Evolutionary conservation across 2,888 invertebrate genomes (phyloP).

Genomic region (Melanotus villosus): DNA sequence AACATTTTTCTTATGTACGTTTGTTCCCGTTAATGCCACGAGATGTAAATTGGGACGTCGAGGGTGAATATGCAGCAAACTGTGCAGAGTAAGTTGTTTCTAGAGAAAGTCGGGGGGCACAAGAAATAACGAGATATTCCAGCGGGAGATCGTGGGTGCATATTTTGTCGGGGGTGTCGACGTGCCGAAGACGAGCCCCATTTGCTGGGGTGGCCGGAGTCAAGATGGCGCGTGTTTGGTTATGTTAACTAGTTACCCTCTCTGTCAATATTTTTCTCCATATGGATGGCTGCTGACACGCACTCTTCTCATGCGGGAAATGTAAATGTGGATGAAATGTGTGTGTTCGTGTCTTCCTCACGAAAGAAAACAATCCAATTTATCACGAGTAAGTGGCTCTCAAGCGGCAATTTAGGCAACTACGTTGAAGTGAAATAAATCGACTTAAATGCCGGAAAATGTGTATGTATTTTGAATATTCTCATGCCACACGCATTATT

Average conservation of each 20-base stretch:
- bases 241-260: constrained; percentile 60
- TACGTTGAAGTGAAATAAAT: constrained; percentile 38
- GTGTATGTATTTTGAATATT: constrained; percentile 23
- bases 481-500: constrained; percentile 13
- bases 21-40: constrained; percentile 3
- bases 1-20: not conserved
- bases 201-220: constrained; percentile 52
- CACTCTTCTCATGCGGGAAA: constrained; percentile 48
- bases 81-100: constrained; percentile 22
- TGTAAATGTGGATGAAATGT: constrained; percentile 51
- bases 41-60: constrained; percentile 24
- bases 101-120: not conserved
- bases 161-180: constrained; percentile 49
- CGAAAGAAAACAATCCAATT: constrained; percentile 48
- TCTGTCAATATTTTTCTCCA: constrained; percentile 60
- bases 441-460: constrained; percentile 27
- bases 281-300: constrained; percentile 55
- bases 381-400: constrained; percentile 44
- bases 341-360: constrained; percentile 43
- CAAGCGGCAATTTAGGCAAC: constrained; percentile 39
- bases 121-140: constrained; percentile 42
- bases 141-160: constrained; percentile 43
- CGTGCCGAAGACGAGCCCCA: constrained; percentile 56
- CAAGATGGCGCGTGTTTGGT: constrained; percentile 62
- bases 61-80: constrained; percentile 25